Base-by-base conservation (phyloP, 2,888 invertebrate genomes). In the Elysia crispata region DNA sequence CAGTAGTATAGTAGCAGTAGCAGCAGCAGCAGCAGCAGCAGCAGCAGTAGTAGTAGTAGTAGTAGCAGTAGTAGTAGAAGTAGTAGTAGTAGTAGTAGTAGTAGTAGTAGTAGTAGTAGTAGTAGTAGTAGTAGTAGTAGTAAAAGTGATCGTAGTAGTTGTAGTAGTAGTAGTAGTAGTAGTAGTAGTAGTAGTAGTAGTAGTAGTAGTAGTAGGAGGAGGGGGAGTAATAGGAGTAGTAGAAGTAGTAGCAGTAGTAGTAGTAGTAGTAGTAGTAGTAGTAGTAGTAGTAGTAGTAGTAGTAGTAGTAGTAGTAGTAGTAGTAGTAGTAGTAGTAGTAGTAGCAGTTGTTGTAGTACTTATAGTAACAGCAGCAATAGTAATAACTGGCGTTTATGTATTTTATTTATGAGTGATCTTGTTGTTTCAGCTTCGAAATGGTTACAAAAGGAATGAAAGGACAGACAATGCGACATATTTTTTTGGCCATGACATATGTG, bases 321-420 rank as follows among this genome's bases (percentile, higher is more conserved):
- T 41, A 72, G 72, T 41, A 72, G 72, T 41, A 72, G 72, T 41
- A 72, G 72, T 41, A 72, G 72, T 41, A 72, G 72, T 41, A 72
- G 72, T 41, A 72, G 72, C n/a, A 72, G 49, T 41, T 28, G 72
- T 41, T n/a, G n/a, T n/a, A n/a, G n/a, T n/a, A n/a, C n/a, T n/a
- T n/a, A n/a, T n/a, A n/a, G n/a, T n/a, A n/a, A n/a, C n/a, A 72
- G 72, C n/a, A 72, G 72, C 20, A 72, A 49, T 41, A 72, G 72
- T 41, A 72, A 49, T 41, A 1, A 49, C n/a, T 41, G 72, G 20
- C 31, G 72, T 41, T n/a, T n/a, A n/a, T n/a, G n/a, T n/a, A n/a
- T n/a, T n/a, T n/a, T n/a, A n/a, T n/a, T n/a, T n/a, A n/a, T n/a
- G n/a, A n/a, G n/a, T n/a, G n/a, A n/a, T n/a, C n/a, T n/a, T n/a